Conservation (phyloP, 2,113 vertebrate genomes). For the Marmota flaviventris region DNA sequence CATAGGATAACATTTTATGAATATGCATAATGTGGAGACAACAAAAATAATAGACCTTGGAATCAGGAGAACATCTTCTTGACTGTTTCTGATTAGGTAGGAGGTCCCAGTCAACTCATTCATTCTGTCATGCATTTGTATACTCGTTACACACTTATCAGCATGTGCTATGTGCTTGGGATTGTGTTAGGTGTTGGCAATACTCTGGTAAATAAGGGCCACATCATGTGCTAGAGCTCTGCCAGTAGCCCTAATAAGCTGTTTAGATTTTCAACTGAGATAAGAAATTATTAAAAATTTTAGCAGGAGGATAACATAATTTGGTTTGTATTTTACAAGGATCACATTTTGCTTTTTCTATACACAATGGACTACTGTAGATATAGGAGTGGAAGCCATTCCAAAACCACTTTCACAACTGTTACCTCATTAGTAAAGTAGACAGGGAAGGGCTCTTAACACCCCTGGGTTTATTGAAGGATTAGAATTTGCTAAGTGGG, state of each 20-base stretch:
- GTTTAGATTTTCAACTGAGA: background rate
- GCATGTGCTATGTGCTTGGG: accelerated
- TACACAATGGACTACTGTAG: background rate
- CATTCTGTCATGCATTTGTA: background rate
- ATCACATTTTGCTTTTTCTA: background rate
- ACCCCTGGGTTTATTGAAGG: background rate
- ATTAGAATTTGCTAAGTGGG: background rate
- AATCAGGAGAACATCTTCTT: background rate
- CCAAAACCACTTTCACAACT: background rate
- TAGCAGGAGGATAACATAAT: background rate
- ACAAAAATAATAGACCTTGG: background rate
- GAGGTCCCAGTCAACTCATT: background rate
- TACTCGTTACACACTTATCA: background rate
- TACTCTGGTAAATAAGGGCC: background rate
- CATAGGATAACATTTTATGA: background rate
- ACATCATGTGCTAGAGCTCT: background rate
- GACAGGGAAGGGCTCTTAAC: background rate
- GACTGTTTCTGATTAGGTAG: background rate
- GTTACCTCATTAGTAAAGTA: background rate
- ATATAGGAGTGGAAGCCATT: background rate
- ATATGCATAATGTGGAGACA: background rate
- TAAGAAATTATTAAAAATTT: background rate
- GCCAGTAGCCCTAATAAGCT: background rate
- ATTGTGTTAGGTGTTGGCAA: background rate
- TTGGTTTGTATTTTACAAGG: background rate